Evolutionary conservation across 2,113 vertebrate genomes (phyloP).

Genomic region (Syngnathus floridae): DNA sequence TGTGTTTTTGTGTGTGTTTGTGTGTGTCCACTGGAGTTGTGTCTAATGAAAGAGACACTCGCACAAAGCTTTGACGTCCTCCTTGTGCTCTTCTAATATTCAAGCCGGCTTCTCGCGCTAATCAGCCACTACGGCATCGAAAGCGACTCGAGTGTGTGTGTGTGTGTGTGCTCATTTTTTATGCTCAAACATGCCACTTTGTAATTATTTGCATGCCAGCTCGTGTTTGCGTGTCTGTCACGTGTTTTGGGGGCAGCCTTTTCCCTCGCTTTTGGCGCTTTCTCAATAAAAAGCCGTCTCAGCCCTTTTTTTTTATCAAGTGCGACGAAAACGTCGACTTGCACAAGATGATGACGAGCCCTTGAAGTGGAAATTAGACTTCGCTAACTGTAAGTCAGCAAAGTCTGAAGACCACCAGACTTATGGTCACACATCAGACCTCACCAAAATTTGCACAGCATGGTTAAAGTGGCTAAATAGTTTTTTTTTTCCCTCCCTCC

Average conservation of each 20-base stretch:
- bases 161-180: slow-evolving; percentile 16
- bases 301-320: slow-evolving; percentile 54
- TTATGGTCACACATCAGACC: slow-evolving; percentile 18
- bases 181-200: slow-evolving; percentile 24
- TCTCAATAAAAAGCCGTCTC: slow-evolving; percentile 58
- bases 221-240: slow-evolving; percentile 46
- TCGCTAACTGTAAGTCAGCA: slow-evolving; percentile 67
- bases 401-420: slow-evolving; percentile 46
- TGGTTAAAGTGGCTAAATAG: background rate
- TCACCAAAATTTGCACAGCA: background rate
- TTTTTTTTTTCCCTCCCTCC: background rate
- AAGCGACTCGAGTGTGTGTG: slow-evolving; percentile 29
- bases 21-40: slow-evolving; percentile 36
- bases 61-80: slow-evolving; percentile 60
- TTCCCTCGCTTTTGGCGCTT: slow-evolving; percentile 59
- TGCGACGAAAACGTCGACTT: background rate
- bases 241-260: slow-evolving; percentile 22
- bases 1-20: slow-evolving; percentile 11
- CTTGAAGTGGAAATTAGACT: slow-evolving; percentile 74
- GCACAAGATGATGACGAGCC: slow-evolving; percentile 61
- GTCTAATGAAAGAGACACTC: slow-evolving; percentile 67
- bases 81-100: slow-evolving; percentile 59
- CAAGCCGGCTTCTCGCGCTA: slow-evolving; percentile 59
- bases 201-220: slow-evolving; percentile 24
- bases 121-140: slow-evolving; percentile 54